A percentile compares a stretch with the other conserved stretches of the same genome.
Conservation (phyloP, 2,888 invertebrate genomes). For the Lycophotia porphyrea region DNA sequence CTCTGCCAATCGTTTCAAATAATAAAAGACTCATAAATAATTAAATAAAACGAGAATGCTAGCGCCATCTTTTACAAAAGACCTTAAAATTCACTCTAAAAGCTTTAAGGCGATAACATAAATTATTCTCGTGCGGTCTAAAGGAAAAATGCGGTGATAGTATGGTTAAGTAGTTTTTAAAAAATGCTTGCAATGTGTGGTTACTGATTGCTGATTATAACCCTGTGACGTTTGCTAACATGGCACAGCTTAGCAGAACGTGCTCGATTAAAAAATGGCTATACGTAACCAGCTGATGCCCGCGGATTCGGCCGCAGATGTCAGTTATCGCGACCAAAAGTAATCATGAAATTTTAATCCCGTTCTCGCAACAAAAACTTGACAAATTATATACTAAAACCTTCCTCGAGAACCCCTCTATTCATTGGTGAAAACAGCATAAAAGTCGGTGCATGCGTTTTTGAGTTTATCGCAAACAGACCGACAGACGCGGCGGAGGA, state of each 20-base stretch:
- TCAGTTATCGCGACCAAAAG: no score
- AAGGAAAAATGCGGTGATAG: conserved; percentile 33
- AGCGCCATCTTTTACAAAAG: conserved; percentile 34
- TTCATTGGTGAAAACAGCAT: no score
- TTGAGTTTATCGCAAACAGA: no score
- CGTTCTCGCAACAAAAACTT: no score
- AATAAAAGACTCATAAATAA: conserved; percentile 9
- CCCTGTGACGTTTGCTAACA: background rate
- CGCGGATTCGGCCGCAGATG: no score
- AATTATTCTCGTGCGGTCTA: conserved; percentile 40
- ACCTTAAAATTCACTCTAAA: conserved; percentile 42
- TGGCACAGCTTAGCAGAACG: background rate
- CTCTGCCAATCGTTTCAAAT: background rate
- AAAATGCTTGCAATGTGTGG: conserved; percentile 18
- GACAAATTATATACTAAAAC: no score
- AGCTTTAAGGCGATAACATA: conserved; percentile 37
- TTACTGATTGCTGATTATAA: background rate
- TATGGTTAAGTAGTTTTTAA: conserved; percentile 16
- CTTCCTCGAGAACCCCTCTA: no score
- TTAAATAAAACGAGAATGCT: conserved; percentile 17
- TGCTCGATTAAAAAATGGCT: background rate
- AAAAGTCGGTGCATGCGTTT: no score
- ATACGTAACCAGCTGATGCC: no score
- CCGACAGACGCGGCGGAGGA: no score
- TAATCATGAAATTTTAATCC: no score